A percentile compares a stretch with the other conserved stretches of the same genome.
phyloP scores from a whole-genome alignment of 2,797 vertebrate species.

The Neopelma chrysocephalum region DNA sequence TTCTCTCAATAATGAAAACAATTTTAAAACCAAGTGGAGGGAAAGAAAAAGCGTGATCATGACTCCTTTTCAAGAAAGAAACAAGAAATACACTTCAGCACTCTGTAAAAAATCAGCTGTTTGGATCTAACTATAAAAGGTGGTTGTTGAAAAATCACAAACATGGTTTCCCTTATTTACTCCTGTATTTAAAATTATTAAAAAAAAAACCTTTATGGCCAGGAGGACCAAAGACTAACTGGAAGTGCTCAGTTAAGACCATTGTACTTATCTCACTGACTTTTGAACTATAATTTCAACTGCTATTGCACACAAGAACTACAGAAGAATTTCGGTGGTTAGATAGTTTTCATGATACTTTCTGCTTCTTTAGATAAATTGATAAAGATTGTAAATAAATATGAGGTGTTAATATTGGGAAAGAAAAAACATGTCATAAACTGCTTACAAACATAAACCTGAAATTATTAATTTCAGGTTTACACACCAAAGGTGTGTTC shows the following conservation, averaged over 20 bases:
- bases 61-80: background rate
- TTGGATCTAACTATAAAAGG: background rate
- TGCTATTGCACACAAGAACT: background rate
- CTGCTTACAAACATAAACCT: background rate
- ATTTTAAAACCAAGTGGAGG: background rate
- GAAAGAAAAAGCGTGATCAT: background rate
- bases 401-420: background rate
- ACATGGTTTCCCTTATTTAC: background rate
- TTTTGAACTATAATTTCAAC: background rate
- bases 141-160: background rate
- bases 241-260: background rate
- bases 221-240: background rate
- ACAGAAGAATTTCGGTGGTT: background rate
- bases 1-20: background rate
- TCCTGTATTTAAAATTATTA: background rate
- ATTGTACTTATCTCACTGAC: background rate
- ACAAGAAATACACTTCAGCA: background rate
- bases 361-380: background rate
- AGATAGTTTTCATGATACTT: background rate
- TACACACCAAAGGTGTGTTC: background rate
- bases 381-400: background rate
- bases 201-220: background rate
- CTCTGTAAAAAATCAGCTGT: background rate
- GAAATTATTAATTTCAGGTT: background rate
- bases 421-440: background rate